Evolutionary conservation across 2,888 invertebrate genomes (phyloP), one percentile per base, ranked within the genome.

Genomic region (Callyntrura sp.): DNA sequence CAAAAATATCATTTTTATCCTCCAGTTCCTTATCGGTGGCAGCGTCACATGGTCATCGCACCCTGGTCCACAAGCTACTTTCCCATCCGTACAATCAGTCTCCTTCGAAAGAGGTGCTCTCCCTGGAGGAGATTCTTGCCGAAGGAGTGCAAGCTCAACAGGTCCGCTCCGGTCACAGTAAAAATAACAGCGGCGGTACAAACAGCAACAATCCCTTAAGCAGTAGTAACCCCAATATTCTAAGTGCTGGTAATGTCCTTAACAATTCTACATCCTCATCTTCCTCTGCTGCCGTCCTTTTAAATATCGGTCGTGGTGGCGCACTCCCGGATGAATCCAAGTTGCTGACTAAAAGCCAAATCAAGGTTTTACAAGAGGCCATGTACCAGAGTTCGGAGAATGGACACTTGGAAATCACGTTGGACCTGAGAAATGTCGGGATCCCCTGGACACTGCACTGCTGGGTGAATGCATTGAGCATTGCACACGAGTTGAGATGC

Each of bases 311-410:
- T 20, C 73, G 68, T 12, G 48, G 62, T 28, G 14, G 94, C 92
- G 91, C 94, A 92, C 92, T 93, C 88, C 9, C 81, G 0, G 93
- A 95, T 92, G 94, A 94, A 90, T 94, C 94, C 82, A 94, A 94
- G 93, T 93, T 94, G 92, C 95, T 97, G 94, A 97, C 96, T 93
- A 98, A 98, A 95, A 96, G 96, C 48, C 98, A 98, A 95, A 96
- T 97, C 92, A 97, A 98, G 93, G 97, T 97, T 65, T 95, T 98
- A 88, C 98, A 98, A 94, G 98, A 98, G 94, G 98, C 98, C 25
- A 97, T 98, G 97, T 98, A 98, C 94, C 98, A 98, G 94, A 98
- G 98, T 91, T 97, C 98, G 0, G 98, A 98, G 94, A 98, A 97
- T 94, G 98, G 98, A 94, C 97, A 98, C 94, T 95, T 98, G 96